phyloP scores from a whole-genome alignment of 2,888 invertebrate genomes.

The Ormia ochracea region DNA sequence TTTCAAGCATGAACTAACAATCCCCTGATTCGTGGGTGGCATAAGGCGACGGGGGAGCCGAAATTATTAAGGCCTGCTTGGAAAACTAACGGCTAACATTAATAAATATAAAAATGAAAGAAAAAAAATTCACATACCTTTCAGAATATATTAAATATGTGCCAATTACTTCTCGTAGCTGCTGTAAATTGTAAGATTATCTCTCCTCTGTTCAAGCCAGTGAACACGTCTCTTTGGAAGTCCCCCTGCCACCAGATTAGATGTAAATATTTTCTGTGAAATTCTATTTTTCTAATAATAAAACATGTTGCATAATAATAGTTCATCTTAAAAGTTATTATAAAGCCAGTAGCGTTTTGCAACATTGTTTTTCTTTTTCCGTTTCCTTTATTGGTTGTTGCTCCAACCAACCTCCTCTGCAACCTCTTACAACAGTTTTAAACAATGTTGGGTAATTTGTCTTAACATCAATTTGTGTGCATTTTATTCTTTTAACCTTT shows the following conservation, averaged over 20 bases:
- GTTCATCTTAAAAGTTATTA: background rate
- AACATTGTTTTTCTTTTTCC: background rate
- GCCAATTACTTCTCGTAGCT: no score
- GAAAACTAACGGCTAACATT: no score
- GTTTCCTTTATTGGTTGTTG: no score
- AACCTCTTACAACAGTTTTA: background rate
- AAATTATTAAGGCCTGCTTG: no score
- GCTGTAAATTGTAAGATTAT: no score
- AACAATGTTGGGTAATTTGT: slow-evolving; percentile 53
- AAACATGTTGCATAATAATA: background rate
- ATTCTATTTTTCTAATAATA: background rate
- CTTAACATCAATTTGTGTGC: slow-evolving; percentile 43
- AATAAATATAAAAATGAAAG: no score
- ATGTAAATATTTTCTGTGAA: background rate
- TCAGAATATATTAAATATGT: no score
- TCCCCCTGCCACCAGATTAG: background rate
- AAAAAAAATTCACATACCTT: no score
- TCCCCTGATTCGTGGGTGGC: no score
- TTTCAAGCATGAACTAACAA: no score
- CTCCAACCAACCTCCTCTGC: slow-evolving; percentile 9
- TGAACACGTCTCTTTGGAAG: background rate
- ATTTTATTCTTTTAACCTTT: slow-evolving; percentile 28
- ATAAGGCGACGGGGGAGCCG: no score
- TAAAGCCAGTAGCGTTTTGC: background rate
- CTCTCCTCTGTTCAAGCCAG: no score